Percentiles rank a stretch among this genome's conserved stretches.
phyloP scores from a whole-genome alignment of 1,140 invertebrate species.

The Manduca sexta region DNA sequence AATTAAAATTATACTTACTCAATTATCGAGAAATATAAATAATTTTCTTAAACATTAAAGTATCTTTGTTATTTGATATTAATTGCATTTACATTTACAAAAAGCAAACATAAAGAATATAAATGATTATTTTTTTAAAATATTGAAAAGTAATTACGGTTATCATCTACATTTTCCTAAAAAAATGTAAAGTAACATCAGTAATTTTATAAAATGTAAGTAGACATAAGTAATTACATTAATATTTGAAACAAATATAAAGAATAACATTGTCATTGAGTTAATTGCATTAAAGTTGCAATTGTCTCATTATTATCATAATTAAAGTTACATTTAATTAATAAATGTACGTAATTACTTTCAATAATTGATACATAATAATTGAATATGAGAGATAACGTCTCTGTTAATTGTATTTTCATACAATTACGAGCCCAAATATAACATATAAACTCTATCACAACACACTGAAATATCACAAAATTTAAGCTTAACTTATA shows the following conservation, averaged over 20 bases:
- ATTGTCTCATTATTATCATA: slow-evolving; percentile 1
- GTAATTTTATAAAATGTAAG: background rate
- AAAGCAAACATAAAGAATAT: slow-evolving; percentile 5
- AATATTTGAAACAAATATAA: slow-evolving; percentile 31
- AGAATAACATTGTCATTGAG: slow-evolving; percentile 17
- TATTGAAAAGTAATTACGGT: too few relatives aligned
- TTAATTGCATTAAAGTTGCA: slow-evolving; percentile 3
- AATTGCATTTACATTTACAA: slow-evolving; percentile 7
- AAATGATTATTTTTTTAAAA: background rate
- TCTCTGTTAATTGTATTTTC: too few relatives aligned
- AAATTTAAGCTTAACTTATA: slow-evolving; percentile 19
- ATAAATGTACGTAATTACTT: slow-evolving; percentile 4
- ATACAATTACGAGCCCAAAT: background rate
- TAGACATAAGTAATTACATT: slow-evolving; percentile 15
- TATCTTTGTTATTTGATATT: slow-evolving; percentile 1
- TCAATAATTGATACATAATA: too few relatives aligned
- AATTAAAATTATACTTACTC: slow-evolving; percentile 6
- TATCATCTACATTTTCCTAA: too few relatives aligned
- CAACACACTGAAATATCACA: slow-evolving; percentile 32
- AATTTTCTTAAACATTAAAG: slow-evolving; percentile 3
- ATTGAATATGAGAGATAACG: too few relatives aligned
- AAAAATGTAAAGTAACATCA: background rate
- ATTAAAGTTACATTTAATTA: slow-evolving; percentile 5
- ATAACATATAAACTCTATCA: slow-evolving; percentile 16
- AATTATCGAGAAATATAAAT: slow-evolving; percentile 2